phyloP scores from a whole-genome alignment of 2,797 vertebrate genomes.

The Epinephelus awoara region DNA sequence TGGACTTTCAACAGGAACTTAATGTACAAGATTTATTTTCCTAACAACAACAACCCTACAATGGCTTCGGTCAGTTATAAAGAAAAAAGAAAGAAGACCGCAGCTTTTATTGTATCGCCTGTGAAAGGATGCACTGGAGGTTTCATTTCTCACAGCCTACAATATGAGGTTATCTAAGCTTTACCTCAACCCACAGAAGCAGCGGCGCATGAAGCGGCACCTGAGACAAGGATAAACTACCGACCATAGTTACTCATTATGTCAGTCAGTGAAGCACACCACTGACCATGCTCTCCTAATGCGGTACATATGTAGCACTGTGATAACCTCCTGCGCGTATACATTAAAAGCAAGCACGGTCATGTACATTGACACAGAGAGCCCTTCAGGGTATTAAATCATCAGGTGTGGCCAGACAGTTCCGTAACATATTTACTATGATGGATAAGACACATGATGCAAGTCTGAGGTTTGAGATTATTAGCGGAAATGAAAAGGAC shows the following conservation, averaged over 20 bases:
- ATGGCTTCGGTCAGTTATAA: background rate
- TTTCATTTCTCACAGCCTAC: background rate
- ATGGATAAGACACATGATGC: constrained; percentile 7
- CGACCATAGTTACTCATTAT: constrained; percentile 27
- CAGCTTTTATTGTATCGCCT: background rate
- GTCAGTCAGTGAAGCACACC: constrained; percentile 49
- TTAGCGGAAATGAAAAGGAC: constrained; percentile 7
- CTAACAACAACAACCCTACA: background rate
- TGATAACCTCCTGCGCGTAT: constrained; percentile 12
- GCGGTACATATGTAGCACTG: background rate
- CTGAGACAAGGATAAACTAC: constrained; percentile 37
- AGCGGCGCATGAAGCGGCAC: constrained; percentile 21
- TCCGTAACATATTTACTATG: background rate
- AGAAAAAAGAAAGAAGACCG: background rate
- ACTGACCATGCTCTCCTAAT: constrained; percentile 28
- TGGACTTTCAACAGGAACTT: background rate
- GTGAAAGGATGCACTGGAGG: background rate
- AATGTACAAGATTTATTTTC: background rate
- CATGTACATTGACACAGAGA: constrained; percentile 1
- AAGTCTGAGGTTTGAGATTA: constrained; percentile 11
- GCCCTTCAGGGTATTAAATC: constrained; percentile 9
- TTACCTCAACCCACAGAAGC: constrained; percentile 17
- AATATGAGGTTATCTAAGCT: constrained; percentile 16
- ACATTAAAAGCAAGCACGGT: constrained; percentile 3
- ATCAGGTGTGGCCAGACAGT: constrained; percentile 12